Percentiles rank a stretch among this genome's conserved stretches.
These are phyloP conservation scores for Epizoanthus ramosus DNA, from an alignment of 92 coral and sea anemone genomes.

Conservation along the genomic window DNA sequence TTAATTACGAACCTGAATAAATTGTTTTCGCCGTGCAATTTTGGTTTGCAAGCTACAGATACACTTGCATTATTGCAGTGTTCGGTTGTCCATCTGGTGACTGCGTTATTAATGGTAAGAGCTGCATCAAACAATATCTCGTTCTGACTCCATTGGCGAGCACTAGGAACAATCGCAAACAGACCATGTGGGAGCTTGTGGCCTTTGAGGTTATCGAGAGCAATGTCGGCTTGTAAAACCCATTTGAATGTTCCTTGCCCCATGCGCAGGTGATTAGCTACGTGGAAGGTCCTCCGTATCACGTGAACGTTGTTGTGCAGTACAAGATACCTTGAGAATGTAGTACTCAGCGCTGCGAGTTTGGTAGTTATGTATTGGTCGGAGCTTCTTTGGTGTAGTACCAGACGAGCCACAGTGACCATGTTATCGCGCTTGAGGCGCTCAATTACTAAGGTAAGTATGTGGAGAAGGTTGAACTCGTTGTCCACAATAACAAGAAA, in stretches of 20 bases:
- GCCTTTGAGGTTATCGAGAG: slow-evolving; percentile 1
- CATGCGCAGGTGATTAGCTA: slow-evolving; percentile 10
- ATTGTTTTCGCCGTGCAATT: neutral
- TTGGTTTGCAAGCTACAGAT: neutral
- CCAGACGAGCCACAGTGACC: neutral
- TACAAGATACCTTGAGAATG: slow-evolving; percentile 27
- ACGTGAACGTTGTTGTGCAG: slow-evolving; percentile 20
- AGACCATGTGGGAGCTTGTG: slow-evolving; percentile 18
- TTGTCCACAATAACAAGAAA: slow-evolving; percentile 20
- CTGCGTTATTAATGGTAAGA: slow-evolving; percentile 26
- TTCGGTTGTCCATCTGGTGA: slow-evolving; percentile 5
- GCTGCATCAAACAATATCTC: slow-evolving; percentile 29
- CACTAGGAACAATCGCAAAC: slow-evolving; percentile 23
- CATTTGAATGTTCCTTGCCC: slow-evolving; percentile 36
- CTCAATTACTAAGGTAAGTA: slow-evolving; percentile 4
- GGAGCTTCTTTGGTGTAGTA: slow-evolving; percentile 7
- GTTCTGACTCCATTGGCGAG: slow-evolving; percentile 1
- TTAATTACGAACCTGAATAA: slow-evolving; percentile 19
- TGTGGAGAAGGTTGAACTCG: slow-evolving; percentile 15
- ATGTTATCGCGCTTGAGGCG: neutral
- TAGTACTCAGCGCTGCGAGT: slow-evolving; percentile 24
- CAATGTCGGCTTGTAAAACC: slow-evolving; percentile 22
- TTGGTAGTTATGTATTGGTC: neutral
- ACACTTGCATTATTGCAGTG: neutral
- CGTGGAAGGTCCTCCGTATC: slow-evolving; percentile 25